Percentiles rank a stretch among this genome's conserved stretches.
phyloP scores from a whole-genome alignment of 2,888 invertebrate genomes.

The Abrostola triplasia region DNA sequence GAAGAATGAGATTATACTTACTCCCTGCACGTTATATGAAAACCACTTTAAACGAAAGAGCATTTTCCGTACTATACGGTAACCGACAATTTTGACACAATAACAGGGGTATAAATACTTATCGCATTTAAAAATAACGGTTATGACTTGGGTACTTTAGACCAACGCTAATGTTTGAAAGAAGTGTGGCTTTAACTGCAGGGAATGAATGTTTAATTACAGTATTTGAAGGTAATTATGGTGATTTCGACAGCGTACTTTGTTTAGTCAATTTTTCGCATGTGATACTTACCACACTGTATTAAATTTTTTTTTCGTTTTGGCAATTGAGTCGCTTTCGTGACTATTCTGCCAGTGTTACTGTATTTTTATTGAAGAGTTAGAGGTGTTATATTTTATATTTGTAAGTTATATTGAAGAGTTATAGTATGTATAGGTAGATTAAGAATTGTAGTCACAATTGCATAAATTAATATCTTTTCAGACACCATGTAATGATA shows the following conservation, averaged over 20 bases:
- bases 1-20: conserved; percentile 44
- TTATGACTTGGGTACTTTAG: conserved; percentile 25
- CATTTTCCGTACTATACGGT: conserved; percentile 26
- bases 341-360: too few species aligned
- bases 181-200: conserved; percentile 18
- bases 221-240: conserved; percentile 6
- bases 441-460: too few species aligned
- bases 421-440: too few species aligned
- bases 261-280: background rate
- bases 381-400: too few species aligned
- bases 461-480: too few species aligned
- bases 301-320: too few species aligned
- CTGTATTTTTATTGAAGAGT: too few species aligned
- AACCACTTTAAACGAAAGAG: conserved; percentile 40
- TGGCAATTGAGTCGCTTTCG: too few species aligned
- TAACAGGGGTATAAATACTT: conserved; percentile 22
- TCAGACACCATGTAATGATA: too few species aligned
- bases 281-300: background rate
- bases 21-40: conserved; percentile 33
- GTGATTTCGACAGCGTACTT: background rate
- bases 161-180: conserved; percentile 15
- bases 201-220: conserved; percentile 11
- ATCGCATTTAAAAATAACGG: conserved; percentile 28
- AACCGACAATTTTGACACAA: conserved; percentile 35
- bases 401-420: too few species aligned